Evolutionary conservation across 2,888 invertebrate species (phyloP).

Genomic region (Caenorhabditis becei): DNA sequence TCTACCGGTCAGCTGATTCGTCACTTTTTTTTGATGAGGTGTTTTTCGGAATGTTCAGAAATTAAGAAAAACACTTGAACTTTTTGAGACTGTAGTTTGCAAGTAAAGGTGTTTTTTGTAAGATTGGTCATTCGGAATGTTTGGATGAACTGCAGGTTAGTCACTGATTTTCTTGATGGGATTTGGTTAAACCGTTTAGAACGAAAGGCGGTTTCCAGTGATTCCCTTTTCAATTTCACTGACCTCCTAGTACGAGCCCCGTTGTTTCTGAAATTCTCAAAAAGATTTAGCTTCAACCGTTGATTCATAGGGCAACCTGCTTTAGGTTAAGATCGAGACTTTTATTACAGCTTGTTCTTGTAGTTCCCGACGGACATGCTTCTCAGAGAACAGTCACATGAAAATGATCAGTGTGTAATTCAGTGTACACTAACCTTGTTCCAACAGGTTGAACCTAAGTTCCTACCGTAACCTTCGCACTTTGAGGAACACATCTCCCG

Average conservation of each 20-base stretch:
- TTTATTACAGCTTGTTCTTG: background rate
- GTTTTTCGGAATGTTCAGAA: conserved; percentile 1
- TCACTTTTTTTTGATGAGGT: background rate
- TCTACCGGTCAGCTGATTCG: background rate
- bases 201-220: no score
- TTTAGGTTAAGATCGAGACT: no score
- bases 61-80: background rate
- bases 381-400: background rate
- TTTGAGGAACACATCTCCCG: background rate
- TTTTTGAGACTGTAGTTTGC: background rate
- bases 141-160: background rate
- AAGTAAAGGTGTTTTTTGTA: background rate
- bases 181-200: background rate
- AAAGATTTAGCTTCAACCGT: background rate
- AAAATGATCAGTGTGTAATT: background rate
- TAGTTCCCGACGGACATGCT: background rate
- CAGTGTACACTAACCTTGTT: background rate
- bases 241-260: no score
- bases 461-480: background rate
- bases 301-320: no score
- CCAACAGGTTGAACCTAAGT: background rate
- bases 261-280: no score
- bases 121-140: background rate
- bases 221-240: no score
- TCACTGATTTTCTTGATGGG: background rate